Evolutionary conservation across 2,888 invertebrate species (phyloP).

Genomic region (Caenorhabditis sp.): DNA sequence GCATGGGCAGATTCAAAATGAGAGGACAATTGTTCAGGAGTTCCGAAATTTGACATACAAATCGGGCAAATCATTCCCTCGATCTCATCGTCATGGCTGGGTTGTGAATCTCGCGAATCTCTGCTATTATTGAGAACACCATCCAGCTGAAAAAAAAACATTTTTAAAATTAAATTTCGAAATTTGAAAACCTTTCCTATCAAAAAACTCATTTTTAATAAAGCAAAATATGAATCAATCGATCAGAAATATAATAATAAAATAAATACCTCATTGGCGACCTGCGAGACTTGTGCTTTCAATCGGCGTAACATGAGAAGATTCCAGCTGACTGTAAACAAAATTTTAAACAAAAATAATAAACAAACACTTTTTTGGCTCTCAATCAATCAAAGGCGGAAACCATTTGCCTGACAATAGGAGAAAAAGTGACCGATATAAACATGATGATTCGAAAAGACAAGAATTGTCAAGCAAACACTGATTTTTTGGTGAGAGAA

Average conservation of each 20-base stretch:
- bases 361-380: slow-evolving; percentile 2
- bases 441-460: slow-evolving; percentile 21
- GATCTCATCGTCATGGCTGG: slow-evolving; percentile 42
- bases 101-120: slow-evolving; percentile 15
- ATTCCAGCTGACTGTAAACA: slow-evolving; percentile 13
- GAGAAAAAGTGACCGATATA: slow-evolving; percentile 7
- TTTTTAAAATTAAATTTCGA: background rate
- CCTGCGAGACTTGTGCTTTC: slow-evolving; percentile 54
- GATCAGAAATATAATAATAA: background rate
- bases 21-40: slow-evolving; percentile 47
- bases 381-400: background rate
- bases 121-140: slow-evolving; percentile 33
- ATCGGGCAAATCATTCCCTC: slow-evolving; percentile 74
- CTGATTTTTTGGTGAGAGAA: background rate
- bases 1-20: slow-evolving; percentile 50
- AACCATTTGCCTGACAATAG: background rate
- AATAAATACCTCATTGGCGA: slow-evolving; percentile 49
- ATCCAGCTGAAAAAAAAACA: slow-evolving; percentile 33
- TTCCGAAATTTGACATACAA: slow-evolving; percentile 51
- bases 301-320: slow-evolving; percentile 46
- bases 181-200: background rate
- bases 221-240: background rate
- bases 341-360: background rate
- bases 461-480: slow-evolving; percentile 29
- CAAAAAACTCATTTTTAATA: background rate